Evolutionary conservation across 2,797 vertebrate species (phyloP).

Genomic region (Dendrocincla fuliginosa): DNA sequence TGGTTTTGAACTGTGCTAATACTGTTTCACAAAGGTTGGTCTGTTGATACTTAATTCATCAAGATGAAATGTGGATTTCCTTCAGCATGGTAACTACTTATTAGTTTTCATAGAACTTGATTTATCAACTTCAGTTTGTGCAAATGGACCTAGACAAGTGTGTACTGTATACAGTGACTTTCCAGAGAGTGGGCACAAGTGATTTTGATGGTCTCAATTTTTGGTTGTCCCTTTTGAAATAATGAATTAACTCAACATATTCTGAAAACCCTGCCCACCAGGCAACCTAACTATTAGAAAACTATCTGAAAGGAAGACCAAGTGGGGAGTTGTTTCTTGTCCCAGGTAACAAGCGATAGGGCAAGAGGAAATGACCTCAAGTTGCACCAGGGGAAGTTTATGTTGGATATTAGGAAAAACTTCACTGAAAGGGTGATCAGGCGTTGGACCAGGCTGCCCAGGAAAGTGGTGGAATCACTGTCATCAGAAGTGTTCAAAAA

Average conservation of each 20-base stretch:
- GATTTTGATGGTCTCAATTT: not conserved
- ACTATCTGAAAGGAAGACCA: rapidly evolving
- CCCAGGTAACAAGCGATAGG: not conserved
- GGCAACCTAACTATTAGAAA: not conserved
- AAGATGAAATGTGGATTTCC: not conserved
- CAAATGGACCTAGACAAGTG: rapidly evolving
- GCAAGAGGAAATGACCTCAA: not conserved
- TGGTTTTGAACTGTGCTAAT: not conserved
- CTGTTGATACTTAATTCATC: not conserved
- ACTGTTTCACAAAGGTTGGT: not conserved
- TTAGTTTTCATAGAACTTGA: not conserved
- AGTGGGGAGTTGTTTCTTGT: not conserved
- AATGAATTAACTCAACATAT: not conserved
- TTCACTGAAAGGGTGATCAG: not conserved
- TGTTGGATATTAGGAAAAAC: not conserved
- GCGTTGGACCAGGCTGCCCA: not conserved
- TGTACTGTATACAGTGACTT: not conserved
- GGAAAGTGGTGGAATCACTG: not conserved
- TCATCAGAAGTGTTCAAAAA: not conserved
- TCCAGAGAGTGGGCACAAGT: not conserved
- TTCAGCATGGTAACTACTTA: not conserved
- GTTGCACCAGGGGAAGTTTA: not conserved
- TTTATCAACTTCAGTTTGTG: not conserved
- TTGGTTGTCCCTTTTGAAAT: not conserved
- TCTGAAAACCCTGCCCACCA: not conserved